Base-by-base conservation (phyloP, 2,797 vertebrate genomes). In the Hippoglossus hippoglossus region DNA sequence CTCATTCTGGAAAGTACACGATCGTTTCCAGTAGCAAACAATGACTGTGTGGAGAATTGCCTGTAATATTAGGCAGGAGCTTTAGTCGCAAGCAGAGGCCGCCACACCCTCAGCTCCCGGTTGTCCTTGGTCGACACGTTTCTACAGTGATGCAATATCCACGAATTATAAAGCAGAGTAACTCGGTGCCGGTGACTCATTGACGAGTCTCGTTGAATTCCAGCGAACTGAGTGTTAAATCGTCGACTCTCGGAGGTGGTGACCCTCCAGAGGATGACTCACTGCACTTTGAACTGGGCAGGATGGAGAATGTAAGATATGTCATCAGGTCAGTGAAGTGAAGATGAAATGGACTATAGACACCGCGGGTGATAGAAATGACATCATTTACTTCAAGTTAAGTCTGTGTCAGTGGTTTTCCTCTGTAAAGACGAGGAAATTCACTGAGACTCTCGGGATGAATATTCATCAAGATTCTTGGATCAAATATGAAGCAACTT, bases 131-230 rank as follows among this genome's bases (percentile, higher is more conserved):
- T 71, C 70, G 77, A 75, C 79, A 75, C 80, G 68, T 68, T 55
- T 59, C 60, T 39, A 28, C 80, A 55, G 77, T 92, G 89, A 88
- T 52, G 88, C 80, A 87, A 93, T 76, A 84, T 94, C 93, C 93
- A 63, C 12, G 67, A 79, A 93, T 93, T 93, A 89, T 93, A 18
- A 41, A 54, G 80, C 71, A 54, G 67, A 85, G 84, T 70, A 77
- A 65, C 70, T 82, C 49, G 11, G 59, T 15, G 70, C 63, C 16
- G 26, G 71, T 85, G 90, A 90, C 71, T 92, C 85, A 87, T 55
- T 62, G 50, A 62, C 9, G 24, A 73, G 75, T 59, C 63, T 54
- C 0, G 9, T 59, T 5, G 1, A 39, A 18, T 28, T 75, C 62
- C 56, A 61, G 53, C 16, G 12, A 39, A 25, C 54, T 63, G 5